Evolutionary conservation across 2,888 invertebrate genomes (phyloP).

Genomic region (Aporophyla nigra): DNA sequence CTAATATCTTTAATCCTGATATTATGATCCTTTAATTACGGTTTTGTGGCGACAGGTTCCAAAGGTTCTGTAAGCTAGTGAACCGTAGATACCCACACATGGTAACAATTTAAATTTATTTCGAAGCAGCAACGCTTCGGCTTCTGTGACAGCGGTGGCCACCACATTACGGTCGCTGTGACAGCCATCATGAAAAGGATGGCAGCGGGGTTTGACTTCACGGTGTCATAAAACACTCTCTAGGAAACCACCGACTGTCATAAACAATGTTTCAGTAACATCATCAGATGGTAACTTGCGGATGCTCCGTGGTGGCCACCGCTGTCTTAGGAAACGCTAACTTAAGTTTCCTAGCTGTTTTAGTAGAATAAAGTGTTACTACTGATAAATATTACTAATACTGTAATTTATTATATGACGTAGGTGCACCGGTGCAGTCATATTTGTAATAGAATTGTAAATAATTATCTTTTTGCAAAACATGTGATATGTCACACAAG

Average conservation of each 20-base stretch:
- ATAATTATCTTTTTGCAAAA: constrained; percentile 18
- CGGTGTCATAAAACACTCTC: background rate
- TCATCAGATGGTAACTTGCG: background rate
- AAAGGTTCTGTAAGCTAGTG: constrained; percentile 6
- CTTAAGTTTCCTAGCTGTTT: background rate
- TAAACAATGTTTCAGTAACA: background rate
- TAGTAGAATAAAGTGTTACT: background rate
- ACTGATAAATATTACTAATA: background rate
- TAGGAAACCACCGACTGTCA: background rate
- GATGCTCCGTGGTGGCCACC: background rate
- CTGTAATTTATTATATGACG: background rate
- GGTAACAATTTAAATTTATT: background rate
- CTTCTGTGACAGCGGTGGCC: background rate
- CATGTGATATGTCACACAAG: constrained; percentile 19
- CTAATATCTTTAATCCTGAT: constrained; percentile 28
- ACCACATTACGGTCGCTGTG: background rate
- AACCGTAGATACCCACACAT: background rate
- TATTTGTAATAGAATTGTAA: constrained; percentile 10
- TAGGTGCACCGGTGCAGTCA: background rate
- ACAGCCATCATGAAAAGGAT: background rate
- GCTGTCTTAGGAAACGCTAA: background rate
- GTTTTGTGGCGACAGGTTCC: background rate
- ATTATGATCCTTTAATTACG: constrained; percentile 28
- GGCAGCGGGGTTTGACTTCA: background rate
- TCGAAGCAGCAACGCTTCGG: background rate